These are phyloP conservation scores for Rhagonycha fulva DNA, from an alignment of 2,888 invertebrate species.

Conservation along the genomic window DNA sequence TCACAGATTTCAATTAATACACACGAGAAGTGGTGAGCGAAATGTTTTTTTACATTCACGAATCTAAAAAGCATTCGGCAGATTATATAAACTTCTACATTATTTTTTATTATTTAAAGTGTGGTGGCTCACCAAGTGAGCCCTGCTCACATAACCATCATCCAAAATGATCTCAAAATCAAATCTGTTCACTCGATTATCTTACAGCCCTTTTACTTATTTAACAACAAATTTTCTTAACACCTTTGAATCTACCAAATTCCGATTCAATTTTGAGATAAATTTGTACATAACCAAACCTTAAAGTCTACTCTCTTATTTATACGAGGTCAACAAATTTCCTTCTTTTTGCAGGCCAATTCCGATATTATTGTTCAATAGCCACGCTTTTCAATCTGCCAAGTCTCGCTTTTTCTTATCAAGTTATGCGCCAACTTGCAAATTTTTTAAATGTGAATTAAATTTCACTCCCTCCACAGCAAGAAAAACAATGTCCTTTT, in stretches of 20 bases:
- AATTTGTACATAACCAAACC: slow-evolving; percentile 14
- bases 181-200: not conserved
- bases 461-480: too few species aligned
- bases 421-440: too few species aligned
- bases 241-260: not conserved
- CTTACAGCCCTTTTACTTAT: not conserved
- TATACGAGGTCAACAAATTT: not conserved
- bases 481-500: too few species aligned
- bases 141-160: slow-evolving; percentile 9
- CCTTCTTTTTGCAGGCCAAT: not conserved
- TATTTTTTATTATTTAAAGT: slow-evolving; percentile 13
- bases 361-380: too few species aligned
- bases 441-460: too few species aligned
- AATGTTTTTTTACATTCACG: slow-evolving; percentile 19
- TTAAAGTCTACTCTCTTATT: slow-evolving; percentile 21
- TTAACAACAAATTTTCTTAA: not conserved
- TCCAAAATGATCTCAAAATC: not conserved
- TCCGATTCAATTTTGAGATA: not conserved
- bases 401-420: too few species aligned
- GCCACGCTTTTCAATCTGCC: too few species aligned
- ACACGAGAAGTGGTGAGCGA: slow-evolving; percentile 14
- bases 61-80: slow-evolving; percentile 27
- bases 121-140: slow-evolving; percentile 7
- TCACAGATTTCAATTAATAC: slow-evolving; percentile 20
- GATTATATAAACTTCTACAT: slow-evolving; percentile 19